Conservation (phyloP, 1,140 invertebrate genomes). For the Laupala kohalensis region DNA sequence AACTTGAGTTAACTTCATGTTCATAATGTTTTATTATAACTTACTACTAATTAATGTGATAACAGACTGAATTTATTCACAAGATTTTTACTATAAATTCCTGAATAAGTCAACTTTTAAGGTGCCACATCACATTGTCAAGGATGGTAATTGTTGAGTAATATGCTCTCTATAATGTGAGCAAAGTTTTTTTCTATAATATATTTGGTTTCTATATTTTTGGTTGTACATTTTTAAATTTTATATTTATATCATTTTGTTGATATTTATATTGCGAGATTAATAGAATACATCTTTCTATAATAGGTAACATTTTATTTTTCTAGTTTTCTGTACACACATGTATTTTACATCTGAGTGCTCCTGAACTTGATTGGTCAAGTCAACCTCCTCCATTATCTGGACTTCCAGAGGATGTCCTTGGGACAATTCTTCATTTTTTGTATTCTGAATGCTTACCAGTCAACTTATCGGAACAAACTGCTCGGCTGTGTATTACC, state of each 20-base stretch:
- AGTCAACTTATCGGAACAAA: constrained; percentile 35
- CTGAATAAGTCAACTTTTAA: no score
- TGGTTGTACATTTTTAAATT: no score
- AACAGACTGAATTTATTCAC: no score
- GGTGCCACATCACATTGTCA: no score
- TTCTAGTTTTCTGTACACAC: constrained; percentile 47
- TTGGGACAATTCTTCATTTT: constrained; percentile 44
- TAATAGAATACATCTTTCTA: neutral
- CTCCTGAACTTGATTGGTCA: constrained; percentile 38
- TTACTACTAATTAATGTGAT: no score
- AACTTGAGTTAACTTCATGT: no score
- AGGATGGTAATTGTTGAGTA: no score
- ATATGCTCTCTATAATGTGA: no score
- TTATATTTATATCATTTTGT: neutral
- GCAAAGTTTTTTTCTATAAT: neutral
- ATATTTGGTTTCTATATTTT: neutral
- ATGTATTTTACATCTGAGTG: constrained; percentile 39
- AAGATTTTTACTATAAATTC: no score
- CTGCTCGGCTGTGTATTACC: constrained; percentile 38
- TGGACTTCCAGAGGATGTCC: constrained; percentile 39
- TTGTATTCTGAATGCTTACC: constrained; percentile 51
- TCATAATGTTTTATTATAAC: no score
- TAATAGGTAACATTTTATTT: neutral
- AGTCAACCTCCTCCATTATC: constrained; percentile 31
- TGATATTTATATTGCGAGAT: neutral